Evolutionary conservation across 2,888 invertebrate species (phyloP).

Genomic region (Andrena bicolor): DNA sequence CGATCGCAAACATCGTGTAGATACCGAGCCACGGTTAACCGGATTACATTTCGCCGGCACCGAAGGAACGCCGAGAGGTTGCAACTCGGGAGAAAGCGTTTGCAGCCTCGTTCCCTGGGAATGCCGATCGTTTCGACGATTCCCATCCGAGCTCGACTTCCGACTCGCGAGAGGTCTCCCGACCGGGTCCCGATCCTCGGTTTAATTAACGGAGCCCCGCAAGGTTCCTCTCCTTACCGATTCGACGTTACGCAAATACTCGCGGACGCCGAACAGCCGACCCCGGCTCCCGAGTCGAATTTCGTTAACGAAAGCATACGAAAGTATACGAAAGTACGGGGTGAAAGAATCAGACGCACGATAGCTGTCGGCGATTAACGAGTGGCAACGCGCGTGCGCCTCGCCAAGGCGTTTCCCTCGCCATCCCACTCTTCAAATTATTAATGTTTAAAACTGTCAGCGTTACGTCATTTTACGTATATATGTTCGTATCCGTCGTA

Average conservation of each 20-base stretch:
- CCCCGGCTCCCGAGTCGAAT: neutral
- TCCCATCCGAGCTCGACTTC: neutral
- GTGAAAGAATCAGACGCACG: constrained; percentile 6
- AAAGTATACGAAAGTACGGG: neutral
- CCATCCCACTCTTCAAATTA: too few relatives aligned
- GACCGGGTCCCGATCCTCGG: neutral
- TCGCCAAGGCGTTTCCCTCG: neutral
- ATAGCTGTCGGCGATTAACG: constrained; percentile 47
- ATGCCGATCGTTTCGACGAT: constrained; percentile 14
- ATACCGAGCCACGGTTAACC: constrained; percentile 12
- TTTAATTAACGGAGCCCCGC: neutral
- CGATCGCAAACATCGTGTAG: constrained; percentile 7
- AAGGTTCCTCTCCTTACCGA: neutral
- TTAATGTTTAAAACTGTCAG: too few relatives aligned
- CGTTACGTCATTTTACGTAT: too few relatives aligned
- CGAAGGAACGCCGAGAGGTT: neutral
- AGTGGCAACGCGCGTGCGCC: constrained; percentile 38
- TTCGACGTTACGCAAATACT: neutral
- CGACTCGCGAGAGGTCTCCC: neutral
- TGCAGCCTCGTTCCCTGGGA: neutral
- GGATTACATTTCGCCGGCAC: constrained; percentile 12
- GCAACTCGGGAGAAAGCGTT: neutral
- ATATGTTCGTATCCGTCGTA: too few relatives aligned
- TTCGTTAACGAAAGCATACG: neutral
- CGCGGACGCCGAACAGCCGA: neutral